Conservation (phyloP, 64 coral and sea anemone genomes). For the Acropora yongei region DNA sequence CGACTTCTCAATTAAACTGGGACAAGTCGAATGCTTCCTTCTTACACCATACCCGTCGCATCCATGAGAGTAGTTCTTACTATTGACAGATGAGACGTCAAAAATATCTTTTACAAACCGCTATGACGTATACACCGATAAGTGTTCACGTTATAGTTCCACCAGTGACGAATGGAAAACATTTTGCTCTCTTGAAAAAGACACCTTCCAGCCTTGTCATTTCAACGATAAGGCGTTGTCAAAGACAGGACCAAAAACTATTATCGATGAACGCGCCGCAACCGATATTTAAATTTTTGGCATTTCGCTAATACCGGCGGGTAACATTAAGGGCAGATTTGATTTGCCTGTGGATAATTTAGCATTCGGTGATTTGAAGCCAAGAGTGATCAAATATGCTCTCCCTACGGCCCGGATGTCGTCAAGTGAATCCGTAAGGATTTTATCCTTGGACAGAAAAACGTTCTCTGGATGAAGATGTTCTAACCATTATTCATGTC, state of each 20-base stretch:
- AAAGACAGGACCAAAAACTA: neutral
- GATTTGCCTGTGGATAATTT: neutral
- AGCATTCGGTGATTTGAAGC: neutral
- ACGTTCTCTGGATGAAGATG: neutral
- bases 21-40: neutral
- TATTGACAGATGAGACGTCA: slow-evolving; percentile 7
- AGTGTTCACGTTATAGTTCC: too few species aligned
- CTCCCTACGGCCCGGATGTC: neutral
- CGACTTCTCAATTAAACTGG: slow-evolving; percentile 13
- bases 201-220: neutral
- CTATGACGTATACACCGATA: neutral
- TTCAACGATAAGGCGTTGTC: slow-evolving; percentile 34
- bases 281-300: slow-evolving; percentile 46
- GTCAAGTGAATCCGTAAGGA: neutral
- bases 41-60: neutral
- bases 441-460: neutral
- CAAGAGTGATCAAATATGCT: neutral
- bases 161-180: neutral
- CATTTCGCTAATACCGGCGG: neutral
- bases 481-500: neutral
- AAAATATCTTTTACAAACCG: slow-evolving; percentile 11
- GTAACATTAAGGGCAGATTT: slow-evolving; percentile 3
- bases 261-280: slow-evolving; percentile 11
- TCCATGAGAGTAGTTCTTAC: neutral
- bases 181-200: slow-evolving; percentile 11